Conservation (phyloP, 2,888 invertebrate species). For the Andrena hattorfiana region DNA sequence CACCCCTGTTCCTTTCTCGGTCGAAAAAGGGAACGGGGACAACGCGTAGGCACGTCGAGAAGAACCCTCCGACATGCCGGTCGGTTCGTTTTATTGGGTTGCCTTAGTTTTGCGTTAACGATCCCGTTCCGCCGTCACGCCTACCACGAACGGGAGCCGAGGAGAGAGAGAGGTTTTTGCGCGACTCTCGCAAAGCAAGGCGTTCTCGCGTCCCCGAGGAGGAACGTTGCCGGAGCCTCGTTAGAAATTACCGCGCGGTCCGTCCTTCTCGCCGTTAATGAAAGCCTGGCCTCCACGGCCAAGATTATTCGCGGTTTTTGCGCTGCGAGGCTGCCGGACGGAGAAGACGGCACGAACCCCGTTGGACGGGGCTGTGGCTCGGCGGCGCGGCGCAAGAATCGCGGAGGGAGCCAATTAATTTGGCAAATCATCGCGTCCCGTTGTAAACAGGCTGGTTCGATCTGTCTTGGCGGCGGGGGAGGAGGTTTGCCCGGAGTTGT, state of each 20-base stretch:
- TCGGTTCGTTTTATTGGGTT: slow-evolving; percentile 47
- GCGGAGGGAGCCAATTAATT: slow-evolving; percentile 77
- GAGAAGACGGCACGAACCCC: slow-evolving; percentile 3
- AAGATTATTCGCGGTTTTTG: slow-evolving; percentile 75
- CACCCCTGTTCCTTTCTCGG: not conserved
- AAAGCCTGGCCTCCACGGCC: slow-evolving; percentile 62
- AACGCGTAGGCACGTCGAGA: slow-evolving; percentile 12
- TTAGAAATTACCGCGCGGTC: slow-evolving; percentile 70
- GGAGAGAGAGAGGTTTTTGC: slow-evolving; percentile 53
- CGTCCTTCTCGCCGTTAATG: slow-evolving; percentile 70
- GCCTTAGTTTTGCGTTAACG: slow-evolving; percentile 69
- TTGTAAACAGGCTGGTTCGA: slow-evolving; percentile 81
- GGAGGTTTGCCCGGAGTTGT: slow-evolving; percentile 30
- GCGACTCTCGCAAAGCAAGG: slow-evolving; percentile 44
- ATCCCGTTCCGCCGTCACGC: slow-evolving; percentile 68
- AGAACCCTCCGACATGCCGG: slow-evolving; percentile 13
- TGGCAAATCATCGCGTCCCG: slow-evolving; percentile 80
- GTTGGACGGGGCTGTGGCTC: not conserved
- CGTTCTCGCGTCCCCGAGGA: slow-evolving; percentile 50
- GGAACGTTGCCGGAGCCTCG: slow-evolving; percentile 56
- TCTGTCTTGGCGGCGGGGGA: slow-evolving; percentile 74
- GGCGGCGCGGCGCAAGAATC: not conserved
- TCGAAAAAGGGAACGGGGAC: not conserved
- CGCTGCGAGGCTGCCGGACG: slow-evolving; percentile 28
- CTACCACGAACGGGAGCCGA: slow-evolving; percentile 39